phyloP scores from a whole-genome alignment of 2,113 vertebrate species.

The Mystacornis crossleyi region DNA sequence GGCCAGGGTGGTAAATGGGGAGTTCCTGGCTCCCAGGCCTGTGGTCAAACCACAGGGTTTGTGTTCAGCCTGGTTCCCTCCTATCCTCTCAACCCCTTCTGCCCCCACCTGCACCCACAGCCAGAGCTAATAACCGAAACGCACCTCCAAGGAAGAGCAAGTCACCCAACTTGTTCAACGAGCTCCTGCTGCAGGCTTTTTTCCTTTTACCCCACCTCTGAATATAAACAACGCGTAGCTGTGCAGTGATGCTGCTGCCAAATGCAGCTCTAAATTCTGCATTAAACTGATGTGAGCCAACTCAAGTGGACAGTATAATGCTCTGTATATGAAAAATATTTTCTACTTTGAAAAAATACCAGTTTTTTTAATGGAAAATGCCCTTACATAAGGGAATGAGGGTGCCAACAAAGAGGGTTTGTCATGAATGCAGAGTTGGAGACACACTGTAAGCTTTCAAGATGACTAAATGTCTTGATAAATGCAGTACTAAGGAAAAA shows the following conservation, averaged over 20 bases:
- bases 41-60: background rate
- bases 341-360: background rate
- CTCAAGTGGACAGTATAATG: background rate
- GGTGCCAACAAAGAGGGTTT: background rate
- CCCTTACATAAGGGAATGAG: background rate
- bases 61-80: background rate
- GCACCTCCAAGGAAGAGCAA: background rate
- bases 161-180: background rate
- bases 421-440: background rate
- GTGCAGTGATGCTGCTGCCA: background rate
- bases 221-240: background rate
- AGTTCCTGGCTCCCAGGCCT: slow-evolving; percentile 37
- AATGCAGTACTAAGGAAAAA: background rate
- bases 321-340: background rate
- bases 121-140: background rate
- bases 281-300: background rate
- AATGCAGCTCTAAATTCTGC: background rate
- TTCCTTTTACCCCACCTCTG: background rate
- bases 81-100: background rate
- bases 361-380: background rate
- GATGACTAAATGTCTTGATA: background rate
- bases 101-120: background rate
- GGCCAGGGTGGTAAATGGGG: background rate
- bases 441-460: background rate
- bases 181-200: background rate